These are phyloP conservation scores for Callimorpha dominula DNA, from an alignment of 2,888 invertebrate genomes.

Conservation along the genomic window DNA sequence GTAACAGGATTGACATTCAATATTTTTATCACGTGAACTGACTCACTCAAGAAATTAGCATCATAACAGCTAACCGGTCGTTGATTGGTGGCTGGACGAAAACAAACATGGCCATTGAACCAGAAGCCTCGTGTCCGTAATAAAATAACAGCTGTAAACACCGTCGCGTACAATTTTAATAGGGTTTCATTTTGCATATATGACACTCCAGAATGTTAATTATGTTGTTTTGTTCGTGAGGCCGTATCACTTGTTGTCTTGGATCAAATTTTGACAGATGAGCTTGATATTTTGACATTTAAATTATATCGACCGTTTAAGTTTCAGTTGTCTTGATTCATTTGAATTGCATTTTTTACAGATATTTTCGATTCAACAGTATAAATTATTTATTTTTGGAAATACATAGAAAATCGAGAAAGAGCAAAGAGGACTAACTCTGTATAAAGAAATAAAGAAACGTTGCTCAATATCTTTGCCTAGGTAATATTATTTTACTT, in stretches of 20 bases:
- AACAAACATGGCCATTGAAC: conserved; percentile 45
- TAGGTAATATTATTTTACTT: too few relatives aligned
- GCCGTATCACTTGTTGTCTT: conserved; percentile 24
- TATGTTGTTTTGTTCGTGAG: conserved; percentile 57
- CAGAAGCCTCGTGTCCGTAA: conserved; percentile 25
- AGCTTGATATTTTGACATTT: conserved; percentile 19
- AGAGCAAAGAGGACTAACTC: background rate
- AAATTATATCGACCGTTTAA: background rate
- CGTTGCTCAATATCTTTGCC: too few relatives aligned
- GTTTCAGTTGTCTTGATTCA: background rate
- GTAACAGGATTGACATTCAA: conserved; percentile 17
- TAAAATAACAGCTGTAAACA: conserved; percentile 25
- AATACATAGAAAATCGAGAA: background rate
- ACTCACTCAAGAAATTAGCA: conserved; percentile 44
- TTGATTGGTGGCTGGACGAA: conserved; percentile 36
- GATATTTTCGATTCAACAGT: background rate
- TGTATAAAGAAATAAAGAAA: too few relatives aligned
- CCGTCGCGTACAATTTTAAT: conserved; percentile 39
- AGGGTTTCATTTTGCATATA: conserved; percentile 46
- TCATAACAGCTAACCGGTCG: conserved; percentile 28
- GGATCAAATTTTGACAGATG: conserved; percentile 30
- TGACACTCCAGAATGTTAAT: conserved; percentile 59
- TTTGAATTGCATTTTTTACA: background rate
- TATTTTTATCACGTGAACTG: conserved; percentile 36
- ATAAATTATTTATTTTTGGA: background rate